Evolutionary conservation across 2,113 vertebrate genomes (phyloP).

Genomic region (Lepisosteus osseus): DNA sequence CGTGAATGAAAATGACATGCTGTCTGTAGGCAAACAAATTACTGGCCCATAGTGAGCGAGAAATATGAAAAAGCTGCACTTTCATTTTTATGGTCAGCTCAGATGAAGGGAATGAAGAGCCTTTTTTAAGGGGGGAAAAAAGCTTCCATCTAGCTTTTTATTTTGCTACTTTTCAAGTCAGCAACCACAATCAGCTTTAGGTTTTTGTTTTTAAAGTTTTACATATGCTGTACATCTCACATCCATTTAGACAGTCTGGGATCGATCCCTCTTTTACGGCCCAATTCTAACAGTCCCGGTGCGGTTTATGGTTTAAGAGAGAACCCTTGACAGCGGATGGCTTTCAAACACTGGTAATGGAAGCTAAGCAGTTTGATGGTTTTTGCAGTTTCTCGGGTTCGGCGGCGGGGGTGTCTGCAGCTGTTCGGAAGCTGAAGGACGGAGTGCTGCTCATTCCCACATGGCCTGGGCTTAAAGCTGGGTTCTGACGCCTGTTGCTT

Average conservation of each 20-base stretch:
- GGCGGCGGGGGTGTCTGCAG: slow-evolving; percentile 74
- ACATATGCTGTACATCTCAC: neutral
- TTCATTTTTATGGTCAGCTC: neutral
- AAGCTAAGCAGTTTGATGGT: slow-evolving; percentile 94
- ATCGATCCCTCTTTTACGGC: too few species aligned
- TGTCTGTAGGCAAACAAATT: slow-evolving; percentile 47
- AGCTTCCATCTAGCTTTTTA: neutral
- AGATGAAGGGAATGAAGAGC: neutral
- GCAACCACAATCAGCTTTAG: neutral
- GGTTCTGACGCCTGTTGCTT: slow-evolving; percentile 92
- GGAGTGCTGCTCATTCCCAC: slow-evolving; percentile 74
- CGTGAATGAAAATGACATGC: slow-evolving; percentile 22
- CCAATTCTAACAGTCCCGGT: slow-evolving; percentile 67
- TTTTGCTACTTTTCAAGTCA: neutral
- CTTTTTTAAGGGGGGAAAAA: neutral
- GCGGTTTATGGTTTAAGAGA: slow-evolving; percentile 52
- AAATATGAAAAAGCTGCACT: neutral
- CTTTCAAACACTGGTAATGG: slow-evolving; percentile 96
- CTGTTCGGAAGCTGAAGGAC: slow-evolving; percentile 82
- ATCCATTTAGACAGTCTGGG: neutral
- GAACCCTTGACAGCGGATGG: slow-evolving; percentile 38
- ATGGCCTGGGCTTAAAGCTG: slow-evolving; percentile 88
- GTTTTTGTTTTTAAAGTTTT: neutral
- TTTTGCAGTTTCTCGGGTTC: slow-evolving; percentile 96
- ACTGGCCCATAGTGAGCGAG: neutral